Base-by-base conservation (phyloP, 2,888 invertebrate species). In the Monoplex corrugatus region DNA sequence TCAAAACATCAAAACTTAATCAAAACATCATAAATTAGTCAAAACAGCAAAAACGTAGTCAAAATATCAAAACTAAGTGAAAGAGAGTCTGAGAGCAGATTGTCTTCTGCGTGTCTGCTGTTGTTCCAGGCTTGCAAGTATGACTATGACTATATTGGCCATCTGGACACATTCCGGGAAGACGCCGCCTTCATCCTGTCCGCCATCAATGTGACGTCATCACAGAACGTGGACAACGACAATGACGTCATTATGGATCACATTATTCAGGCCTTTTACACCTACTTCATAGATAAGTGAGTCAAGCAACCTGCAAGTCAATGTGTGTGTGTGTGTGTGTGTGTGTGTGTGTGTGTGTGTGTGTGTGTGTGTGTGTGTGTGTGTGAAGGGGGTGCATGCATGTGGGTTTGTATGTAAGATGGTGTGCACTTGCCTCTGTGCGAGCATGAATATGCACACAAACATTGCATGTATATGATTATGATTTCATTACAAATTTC, bases 141-240 rank as follows among this genome's bases (percentile, higher is more conserved):
- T 35, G 91, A 91, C 43, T 94, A 94, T 85, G 93, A 93, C 50
- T 93, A 92, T 57, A 92, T 94, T 19, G 94, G 94, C 8, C 92
- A 93, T 63, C 89, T 94, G 45, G 94, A 94, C 89, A 93, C 93
- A 0, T 93, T 94, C 75, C 90, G 91, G 89, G 93, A 93, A n/a
- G 94, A 94, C 35, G 78, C 89, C 28, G 44, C 32, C 3, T 88
- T 50, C 45, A 89, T 89, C 28, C 44, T 90, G 43, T 63, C 68
- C 32, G 38, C 84, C 50, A 88, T 90, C 45, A 87, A 89, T 63
- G 43, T 86, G 57, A 86, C 87, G 38, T 32, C 72, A 44, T 57
- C 43, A 6, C 5, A 8, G 2, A 32, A 2, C 28, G 28, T 57
- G 16, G 43, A n/a, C 82, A 50, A 40, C 82, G 50, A 78, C 35